Base-by-base conservation (phyloP, 2,113 vertebrate genomes). In the Lota lota region DNA sequence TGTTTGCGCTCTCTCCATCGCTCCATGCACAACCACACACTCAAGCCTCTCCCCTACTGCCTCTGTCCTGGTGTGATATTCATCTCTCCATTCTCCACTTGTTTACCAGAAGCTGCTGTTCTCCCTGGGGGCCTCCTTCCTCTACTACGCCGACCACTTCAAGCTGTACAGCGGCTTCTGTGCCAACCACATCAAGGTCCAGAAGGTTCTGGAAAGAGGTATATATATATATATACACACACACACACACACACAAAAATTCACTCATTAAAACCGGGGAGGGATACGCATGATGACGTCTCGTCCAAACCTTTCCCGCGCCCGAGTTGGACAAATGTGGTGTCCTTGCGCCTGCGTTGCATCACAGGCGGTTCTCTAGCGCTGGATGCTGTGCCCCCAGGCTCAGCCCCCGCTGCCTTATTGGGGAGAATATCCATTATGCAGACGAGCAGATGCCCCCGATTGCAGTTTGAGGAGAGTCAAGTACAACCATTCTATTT, bases 141-240 rank as follows among this genome's bases (percentile, higher is more conserved):
- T 99, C 22, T 99, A 99, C 87, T 99, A 99, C 0, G 96, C 97
- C 0, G 97, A 99, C 87, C 97, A 99, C 88, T 99, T 99, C 84
- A 99, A 99, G 84, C 93, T 99, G 51, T 99, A 99, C 91, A 98
- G 97, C 17, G 97, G 97, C 63, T 99, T 98, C 87, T 99, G 97
- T 50, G 96, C 97, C 50, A 99, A 98, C 81, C 97, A 99, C 84
- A 97, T 95, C 84, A 99, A 99, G 89, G 96, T 98, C 69, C 97
- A 99, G 88, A 98, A 98, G 86, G 96, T 99, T 85, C 93, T 99
- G 12, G 95, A 98, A 85, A 93, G 94, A 95, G 97, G 97, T 99
- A 93, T 19, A 1, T 47, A n/a, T 21, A 6, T 33, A 68, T 16
- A 22, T 64, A 20, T 10, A 18, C 53, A 8, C 66, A 24, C 47